These are phyloP conservation scores for Micronycteris hirsuta DNA, from an alignment of 2,113 vertebrate species.

Conservation along the genomic window DNA sequence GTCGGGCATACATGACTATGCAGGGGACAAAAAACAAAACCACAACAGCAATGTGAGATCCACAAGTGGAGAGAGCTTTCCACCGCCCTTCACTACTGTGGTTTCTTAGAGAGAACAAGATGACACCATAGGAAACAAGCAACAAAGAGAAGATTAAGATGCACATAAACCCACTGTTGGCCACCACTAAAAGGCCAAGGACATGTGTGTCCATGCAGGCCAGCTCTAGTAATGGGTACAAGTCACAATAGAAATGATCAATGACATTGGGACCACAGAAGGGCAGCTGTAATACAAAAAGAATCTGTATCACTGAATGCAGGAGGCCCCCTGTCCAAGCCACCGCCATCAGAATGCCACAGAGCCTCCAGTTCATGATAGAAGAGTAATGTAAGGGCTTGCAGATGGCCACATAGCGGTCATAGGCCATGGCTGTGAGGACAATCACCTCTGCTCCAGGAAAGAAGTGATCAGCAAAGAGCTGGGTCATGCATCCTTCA, in stretches of 20 bases:
- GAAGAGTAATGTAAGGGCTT: constrained; percentile 60
- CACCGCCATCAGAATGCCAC: constrained; percentile 6
- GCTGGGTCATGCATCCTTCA: constrained; percentile 41
- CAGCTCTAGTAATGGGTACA: constrained; percentile 56
- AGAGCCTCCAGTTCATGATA: constrained; percentile 47
- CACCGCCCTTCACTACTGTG: neutral
- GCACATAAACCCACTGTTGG: constrained; percentile 58
- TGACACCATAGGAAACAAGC: constrained; percentile 46
- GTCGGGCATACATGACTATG: neutral
- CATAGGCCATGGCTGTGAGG: constrained; percentile 56
- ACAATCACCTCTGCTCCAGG: constrained; percentile 36
- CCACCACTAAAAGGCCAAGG: constrained; percentile 32
- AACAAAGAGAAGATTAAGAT: constrained; percentile 46
- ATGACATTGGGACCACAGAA: constrained; percentile 72
- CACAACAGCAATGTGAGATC: constrained; percentile 54
- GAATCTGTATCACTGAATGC: constrained; percentile 43
- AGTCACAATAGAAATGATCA: constrained; percentile 68
- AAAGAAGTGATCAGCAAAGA: constrained; percentile 49
- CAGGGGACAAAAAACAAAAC: constrained; percentile 48
- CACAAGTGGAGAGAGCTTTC: constrained; percentile 64
- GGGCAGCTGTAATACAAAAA: constrained; percentile 48
- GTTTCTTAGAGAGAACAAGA: constrained; percentile 25
- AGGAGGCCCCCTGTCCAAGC: constrained; percentile 54
- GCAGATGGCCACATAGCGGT: constrained; percentile 54
- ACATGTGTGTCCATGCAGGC: constrained; percentile 40